phyloP scores from a whole-genome alignment of 2,888 invertebrate genomes.

The Drepana falcataria region DNA sequence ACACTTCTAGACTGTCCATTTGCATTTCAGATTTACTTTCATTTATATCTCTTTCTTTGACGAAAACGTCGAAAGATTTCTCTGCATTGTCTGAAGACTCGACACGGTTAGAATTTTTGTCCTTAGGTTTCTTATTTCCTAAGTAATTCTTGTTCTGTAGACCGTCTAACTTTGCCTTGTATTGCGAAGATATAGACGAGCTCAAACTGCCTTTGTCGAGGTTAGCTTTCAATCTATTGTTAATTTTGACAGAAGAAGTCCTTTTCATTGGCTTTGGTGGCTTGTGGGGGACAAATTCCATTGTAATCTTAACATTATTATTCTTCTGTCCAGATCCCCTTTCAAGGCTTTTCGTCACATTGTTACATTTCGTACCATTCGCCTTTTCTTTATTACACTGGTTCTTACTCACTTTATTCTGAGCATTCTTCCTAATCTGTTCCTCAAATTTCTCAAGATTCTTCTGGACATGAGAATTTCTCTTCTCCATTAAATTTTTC shows the following conservation, averaged over 20 bases:
- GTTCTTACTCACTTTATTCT: conserved; percentile 61
- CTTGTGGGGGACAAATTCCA: conserved; percentile 83
- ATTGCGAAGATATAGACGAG: conserved; percentile 70
- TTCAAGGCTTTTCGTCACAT: conserved; percentile 69
- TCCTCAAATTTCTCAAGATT: conserved; percentile 81
- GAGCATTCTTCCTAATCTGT: conserved; percentile 65
- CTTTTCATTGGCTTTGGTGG: conserved; percentile 85
- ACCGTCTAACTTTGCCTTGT: conserved; percentile 73
- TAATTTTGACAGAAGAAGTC: conserved; percentile 81
- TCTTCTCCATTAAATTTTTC: conserved; percentile 68
- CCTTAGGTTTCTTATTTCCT: conserved; percentile 50
- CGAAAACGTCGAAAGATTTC: conserved; percentile 79
- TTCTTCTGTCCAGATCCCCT: conserved; percentile 65
- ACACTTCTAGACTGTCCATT: conserved; percentile 80
- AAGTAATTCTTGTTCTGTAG: conserved; percentile 67
- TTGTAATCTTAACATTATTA: conserved; percentile 64
- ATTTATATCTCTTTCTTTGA: conserved; percentile 79
- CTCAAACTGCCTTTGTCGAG: conserved; percentile 62
- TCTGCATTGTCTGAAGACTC: conserved; percentile 61
- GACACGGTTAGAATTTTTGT: conserved; percentile 59
- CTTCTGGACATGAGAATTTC: conserved; percentile 72
- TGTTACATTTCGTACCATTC: conserved; percentile 58
- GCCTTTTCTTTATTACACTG: conserved; percentile 69
- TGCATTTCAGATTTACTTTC: conserved; percentile 80
- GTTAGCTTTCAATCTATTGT: conserved; percentile 69